Evolutionary conservation across 2,888 invertebrate genomes (phyloP).

Genomic region (Agrilus biguttatus): DNA sequence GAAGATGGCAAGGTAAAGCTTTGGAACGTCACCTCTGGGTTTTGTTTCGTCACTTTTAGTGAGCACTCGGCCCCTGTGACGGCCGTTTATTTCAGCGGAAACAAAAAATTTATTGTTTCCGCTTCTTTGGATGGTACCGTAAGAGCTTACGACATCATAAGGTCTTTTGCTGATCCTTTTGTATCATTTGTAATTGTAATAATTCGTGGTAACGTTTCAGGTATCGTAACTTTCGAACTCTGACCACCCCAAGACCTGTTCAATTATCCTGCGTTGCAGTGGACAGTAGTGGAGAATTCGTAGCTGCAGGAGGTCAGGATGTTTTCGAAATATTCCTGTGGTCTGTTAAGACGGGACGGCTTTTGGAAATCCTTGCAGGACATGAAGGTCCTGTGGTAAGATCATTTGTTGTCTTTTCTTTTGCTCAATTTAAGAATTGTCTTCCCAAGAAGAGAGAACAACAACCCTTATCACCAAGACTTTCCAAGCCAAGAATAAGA

Average conservation of each 20-base stretch:
- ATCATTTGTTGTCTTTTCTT: conserved; percentile 1
- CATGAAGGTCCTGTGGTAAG: conserved; percentile 83
- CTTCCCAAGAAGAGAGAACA: too few species aligned
- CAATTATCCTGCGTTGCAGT: conserved; percentile 86
- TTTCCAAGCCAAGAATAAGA: too few species aligned
- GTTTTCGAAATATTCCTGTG: conserved; percentile 91
- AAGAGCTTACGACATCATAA: conserved; percentile 81
- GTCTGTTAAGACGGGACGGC: conserved; percentile 84
- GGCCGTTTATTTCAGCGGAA: conserved; percentile 73
- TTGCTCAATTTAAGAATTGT: too few species aligned
- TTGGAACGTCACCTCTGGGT: conserved; percentile 84
- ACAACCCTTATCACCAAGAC: too few species aligned
- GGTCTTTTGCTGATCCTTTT: conserved; percentile 35
- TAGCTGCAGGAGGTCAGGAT: conserved; percentile 91
- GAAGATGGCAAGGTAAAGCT: conserved; percentile 90
- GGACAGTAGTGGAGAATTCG: conserved; percentile 81
- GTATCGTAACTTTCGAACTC: conserved; percentile 94
- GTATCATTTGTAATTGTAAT: background rate
- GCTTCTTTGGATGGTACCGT: conserved; percentile 96
- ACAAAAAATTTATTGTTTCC: conserved; percentile 84
- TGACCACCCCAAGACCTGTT: conserved; percentile 80
- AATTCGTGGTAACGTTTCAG: conserved; percentile 32
- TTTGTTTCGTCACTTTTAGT: conserved; percentile 89
- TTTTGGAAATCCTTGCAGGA: conserved; percentile 81
- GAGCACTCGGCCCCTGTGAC: conserved; percentile 83